phyloP scores from a whole-genome alignment of 2,888 invertebrate species.

The Escarpia spicata region DNA sequence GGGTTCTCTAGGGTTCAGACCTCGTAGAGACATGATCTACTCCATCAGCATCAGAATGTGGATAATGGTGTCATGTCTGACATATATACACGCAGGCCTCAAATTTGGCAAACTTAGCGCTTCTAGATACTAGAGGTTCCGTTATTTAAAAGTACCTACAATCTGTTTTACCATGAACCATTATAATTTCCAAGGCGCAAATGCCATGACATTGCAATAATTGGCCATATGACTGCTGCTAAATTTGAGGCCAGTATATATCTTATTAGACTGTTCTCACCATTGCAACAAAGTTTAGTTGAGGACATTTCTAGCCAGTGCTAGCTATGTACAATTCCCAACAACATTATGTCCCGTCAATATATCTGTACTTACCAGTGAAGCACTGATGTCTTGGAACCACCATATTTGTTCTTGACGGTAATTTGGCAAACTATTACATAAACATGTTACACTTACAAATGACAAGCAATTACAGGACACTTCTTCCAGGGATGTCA shows the following conservation, averaged over 20 bases:
- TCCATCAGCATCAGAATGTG: background rate
- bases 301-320: background rate
- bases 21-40: too few species aligned
- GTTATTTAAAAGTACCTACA: too few species aligned
- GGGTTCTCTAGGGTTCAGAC: too few species aligned
- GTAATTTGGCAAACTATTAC: background rate
- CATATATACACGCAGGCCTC: background rate
- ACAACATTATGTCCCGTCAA: background rate
- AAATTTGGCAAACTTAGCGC: too few species aligned
- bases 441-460: background rate
- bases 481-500: background rate
- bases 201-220: too few species aligned
- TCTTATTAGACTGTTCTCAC: too few species aligned
- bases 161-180: too few species aligned
- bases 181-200: too few species aligned
- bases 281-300: background rate
- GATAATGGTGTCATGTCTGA: background rate
- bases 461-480: background rate
- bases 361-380: background rate
- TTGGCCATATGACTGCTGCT: too few species aligned
- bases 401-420: background rate
- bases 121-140: too few species aligned
- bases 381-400: background rate
- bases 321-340: background rate
- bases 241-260: too few species aligned